These are phyloP conservation scores for Pyrocephalus nanus DNA, from an alignment of 2,797 vertebrate species.

Conservation along the genomic window DNA sequence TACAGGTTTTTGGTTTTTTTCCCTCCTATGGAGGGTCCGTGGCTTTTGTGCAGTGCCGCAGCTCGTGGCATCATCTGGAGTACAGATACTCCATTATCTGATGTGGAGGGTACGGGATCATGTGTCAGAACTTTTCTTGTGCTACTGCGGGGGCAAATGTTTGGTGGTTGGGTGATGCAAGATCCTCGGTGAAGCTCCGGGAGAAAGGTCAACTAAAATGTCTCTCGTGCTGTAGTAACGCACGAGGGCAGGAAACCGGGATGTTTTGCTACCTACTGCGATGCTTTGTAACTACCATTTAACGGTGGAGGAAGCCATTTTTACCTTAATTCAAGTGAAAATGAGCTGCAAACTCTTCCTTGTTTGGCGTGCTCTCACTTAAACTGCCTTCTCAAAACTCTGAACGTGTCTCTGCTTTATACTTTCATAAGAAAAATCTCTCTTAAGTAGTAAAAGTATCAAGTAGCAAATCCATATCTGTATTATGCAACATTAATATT, in stretches of 20 bases:
- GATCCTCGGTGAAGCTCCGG: not conserved
- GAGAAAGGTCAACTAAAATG: not conserved
- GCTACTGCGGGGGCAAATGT: rapidly evolving
- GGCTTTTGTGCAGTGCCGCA: not conserved
- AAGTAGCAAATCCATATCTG: not conserved
- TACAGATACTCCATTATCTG: not conserved
- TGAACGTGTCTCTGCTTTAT: not conserved
- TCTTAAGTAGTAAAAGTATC: not conserved
- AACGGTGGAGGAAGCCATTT: not conserved
- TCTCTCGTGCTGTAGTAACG: not conserved
- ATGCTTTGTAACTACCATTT: not conserved
- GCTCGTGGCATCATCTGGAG: not conserved
- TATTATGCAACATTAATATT: not conserved
- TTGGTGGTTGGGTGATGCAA: not conserved
- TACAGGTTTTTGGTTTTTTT: rapidly evolving
- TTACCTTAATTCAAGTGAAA: not conserved
- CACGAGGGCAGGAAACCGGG: not conserved
- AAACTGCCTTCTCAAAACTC: not conserved
- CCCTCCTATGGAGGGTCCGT: rapidly evolving
- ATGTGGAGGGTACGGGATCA: not conserved
- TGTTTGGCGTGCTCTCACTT: not conserved
- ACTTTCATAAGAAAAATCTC: not conserved
- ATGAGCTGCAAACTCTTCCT: not conserved
- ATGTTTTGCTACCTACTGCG: not conserved
- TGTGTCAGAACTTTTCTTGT: not conserved